These are phyloP conservation scores for Furnarius figulus DNA, from an alignment of 2,113 vertebrate species.

Conservation along the genomic window DNA sequence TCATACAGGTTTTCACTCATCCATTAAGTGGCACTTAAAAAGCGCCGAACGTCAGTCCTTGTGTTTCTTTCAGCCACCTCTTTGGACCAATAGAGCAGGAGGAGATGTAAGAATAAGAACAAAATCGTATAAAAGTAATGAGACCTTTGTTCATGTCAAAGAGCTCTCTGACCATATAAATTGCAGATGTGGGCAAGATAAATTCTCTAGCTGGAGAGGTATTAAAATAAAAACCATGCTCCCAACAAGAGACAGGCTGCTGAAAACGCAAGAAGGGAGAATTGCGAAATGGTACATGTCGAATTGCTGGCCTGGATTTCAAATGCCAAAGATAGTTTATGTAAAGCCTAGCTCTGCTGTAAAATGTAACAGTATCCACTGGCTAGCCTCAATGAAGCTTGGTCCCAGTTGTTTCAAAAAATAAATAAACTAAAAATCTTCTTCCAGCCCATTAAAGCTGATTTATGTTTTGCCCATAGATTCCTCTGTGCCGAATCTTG, in stretches of 20 bases:
- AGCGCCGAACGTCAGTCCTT: not conserved
- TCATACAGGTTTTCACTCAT: slow-evolving; percentile 54
- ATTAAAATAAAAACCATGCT: slow-evolving; percentile 50
- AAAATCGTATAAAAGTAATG: slow-evolving; percentile 65
- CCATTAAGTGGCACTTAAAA: slow-evolving; percentile 42
- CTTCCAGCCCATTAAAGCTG: slow-evolving; percentile 75
- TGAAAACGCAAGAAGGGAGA: slow-evolving; percentile 66
- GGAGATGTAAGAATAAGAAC: slow-evolving; percentile 51
- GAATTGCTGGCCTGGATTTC: slow-evolving; percentile 77
- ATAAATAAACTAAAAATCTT: slow-evolving; percentile 76
- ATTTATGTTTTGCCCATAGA: slow-evolving; percentile 69
- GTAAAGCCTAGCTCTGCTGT: slow-evolving; percentile 76
- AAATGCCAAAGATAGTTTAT: slow-evolving; percentile 81
- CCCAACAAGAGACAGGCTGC: slow-evolving; percentile 57
- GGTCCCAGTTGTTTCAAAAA: slow-evolving; percentile 77
- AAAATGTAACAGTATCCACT: slow-evolving; percentile 79
- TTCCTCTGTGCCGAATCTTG: slow-evolving; percentile 48
- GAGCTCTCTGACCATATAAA: slow-evolving; percentile 57
- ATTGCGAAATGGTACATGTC: slow-evolving; percentile 76
- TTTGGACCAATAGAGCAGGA: slow-evolving; percentile 19
- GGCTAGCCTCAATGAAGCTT: slow-evolving; percentile 68
- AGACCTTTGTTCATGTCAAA: slow-evolving; percentile 58
- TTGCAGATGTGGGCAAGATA: slow-evolving; percentile 70
- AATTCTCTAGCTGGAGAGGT: slow-evolving; percentile 53
- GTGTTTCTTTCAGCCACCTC: slow-evolving; percentile 40